phyloP scores from a whole-genome alignment of 1,140 invertebrate species.

The Magallana angulata region DNA sequence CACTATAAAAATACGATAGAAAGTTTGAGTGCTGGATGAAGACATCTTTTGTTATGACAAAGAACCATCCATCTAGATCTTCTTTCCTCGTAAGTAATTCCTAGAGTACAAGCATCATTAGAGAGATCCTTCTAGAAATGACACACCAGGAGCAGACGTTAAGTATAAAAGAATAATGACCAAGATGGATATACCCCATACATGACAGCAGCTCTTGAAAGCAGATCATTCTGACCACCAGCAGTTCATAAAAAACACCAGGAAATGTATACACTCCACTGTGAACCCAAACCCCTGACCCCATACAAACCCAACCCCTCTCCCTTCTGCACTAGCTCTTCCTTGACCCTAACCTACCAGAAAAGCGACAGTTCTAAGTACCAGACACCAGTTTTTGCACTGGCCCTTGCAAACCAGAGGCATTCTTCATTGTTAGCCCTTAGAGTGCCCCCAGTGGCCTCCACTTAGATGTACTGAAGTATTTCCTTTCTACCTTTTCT shows the following conservation, averaged over 20 bases:
- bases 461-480: no score
- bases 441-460: no score
- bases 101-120: not conserved
- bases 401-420: no score
- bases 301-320: no score
- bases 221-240: not conserved
- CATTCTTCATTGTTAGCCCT: no score
- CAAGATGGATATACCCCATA: not conserved
- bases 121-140: not conserved
- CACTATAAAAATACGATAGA: not conserved
- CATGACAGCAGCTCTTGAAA: not conserved
- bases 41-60: not conserved
- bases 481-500: no score
- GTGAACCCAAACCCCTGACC: not conserved
- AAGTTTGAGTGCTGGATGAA: not conserved
- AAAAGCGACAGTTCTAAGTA: no score
- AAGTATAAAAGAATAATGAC: not conserved
- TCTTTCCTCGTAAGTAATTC: not conserved
- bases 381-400: no score
- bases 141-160: not conserved
- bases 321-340: no score
- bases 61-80: not conserved
- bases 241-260: not conserved
- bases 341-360: no score
- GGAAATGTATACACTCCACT: not conserved